Evolutionary conservation across 2,888 invertebrate genomes (phyloP).

Genomic region (Aplocera efformata): DNA sequence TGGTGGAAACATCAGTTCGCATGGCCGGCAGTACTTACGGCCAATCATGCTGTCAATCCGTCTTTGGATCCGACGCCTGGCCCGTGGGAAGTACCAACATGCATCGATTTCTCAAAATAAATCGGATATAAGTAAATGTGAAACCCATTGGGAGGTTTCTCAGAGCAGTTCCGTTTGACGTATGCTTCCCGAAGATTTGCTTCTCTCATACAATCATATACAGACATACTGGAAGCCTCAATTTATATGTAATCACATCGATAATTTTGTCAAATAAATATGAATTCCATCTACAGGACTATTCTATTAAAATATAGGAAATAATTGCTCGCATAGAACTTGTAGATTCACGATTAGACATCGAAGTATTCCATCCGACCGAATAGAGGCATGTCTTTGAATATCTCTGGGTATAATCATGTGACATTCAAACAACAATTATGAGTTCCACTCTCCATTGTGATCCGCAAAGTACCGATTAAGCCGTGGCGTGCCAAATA

Average conservation of each 20-base stretch:
- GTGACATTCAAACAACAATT: conserved; percentile 32
- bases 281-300: no score
- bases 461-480: conserved; percentile 16
- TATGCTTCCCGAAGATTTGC: no score
- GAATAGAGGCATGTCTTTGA: conserved; percentile 1
- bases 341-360: neutral
- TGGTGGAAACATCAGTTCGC: conserved; percentile 52
- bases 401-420: conserved; percentile 20
- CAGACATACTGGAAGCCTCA: no score
- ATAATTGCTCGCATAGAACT: no score
- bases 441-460: conserved; percentile 25
- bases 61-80: conserved; percentile 36
- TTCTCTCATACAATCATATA: no score
- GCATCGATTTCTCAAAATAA: conserved; percentile 28
- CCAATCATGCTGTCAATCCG: conserved; percentile 73
- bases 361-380: neutral
- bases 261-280: no score
- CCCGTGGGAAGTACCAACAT: conserved; percentile 58
- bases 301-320: no score
- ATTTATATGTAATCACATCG: no score
- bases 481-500: conserved; percentile 15
- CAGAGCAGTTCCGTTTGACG: neutral
- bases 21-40: conserved; percentile 58
- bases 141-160: neutral
- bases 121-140: neutral